Evolutionary conservation across 1,140 invertebrate genomes (phyloP).

Genomic region (Cydia amplana): DNA sequence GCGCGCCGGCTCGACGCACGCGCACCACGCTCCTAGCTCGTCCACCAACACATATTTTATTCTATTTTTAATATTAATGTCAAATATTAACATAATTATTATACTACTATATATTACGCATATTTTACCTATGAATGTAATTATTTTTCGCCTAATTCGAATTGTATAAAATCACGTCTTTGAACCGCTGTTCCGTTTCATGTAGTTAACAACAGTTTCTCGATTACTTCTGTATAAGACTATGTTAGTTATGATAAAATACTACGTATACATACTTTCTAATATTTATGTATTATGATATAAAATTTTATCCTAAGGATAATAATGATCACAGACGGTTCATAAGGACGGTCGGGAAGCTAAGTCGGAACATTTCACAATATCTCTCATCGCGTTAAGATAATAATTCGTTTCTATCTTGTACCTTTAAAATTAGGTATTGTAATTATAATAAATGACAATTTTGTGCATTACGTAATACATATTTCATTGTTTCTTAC

Average conservation of each 20-base stretch:
- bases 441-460: constrained; percentile 79
- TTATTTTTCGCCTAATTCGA: constrained; percentile 78
- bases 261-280: constrained; percentile 75
- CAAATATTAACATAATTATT: constrained; percentile 79
- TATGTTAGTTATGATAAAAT: constrained; percentile 67
- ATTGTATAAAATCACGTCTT: constrained; percentile 78
- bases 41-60: constrained; percentile 78
- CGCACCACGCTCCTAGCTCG: constrained; percentile 64
- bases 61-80: constrained; percentile 79
- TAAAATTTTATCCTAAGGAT: constrained; percentile 79
- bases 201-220: constrained; percentile 67
- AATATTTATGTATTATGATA: constrained; percentile 77
- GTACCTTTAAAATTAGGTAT: constrained; percentile 78
- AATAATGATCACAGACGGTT: constrained; percentile 75
- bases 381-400: constrained; percentile 78
- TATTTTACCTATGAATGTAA: constrained; percentile 79
- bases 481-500: constrained; percentile 79
- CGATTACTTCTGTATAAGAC: constrained; percentile 77
- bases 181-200: constrained; percentile 72
- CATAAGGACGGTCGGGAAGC: constrained; percentile 69
- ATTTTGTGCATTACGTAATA: constrained; percentile 79
- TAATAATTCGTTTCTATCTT: constrained; percentile 78
- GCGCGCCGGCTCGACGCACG: constrained; percentile 57
- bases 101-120: constrained; percentile 76
- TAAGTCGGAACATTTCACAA: constrained; percentile 75